A percentile compares a stretch with the other conserved stretches of the same genome.
These are phyloP conservation scores for Nowickia ferox DNA, from an alignment of 2,888 invertebrate species.

Conservation along the genomic window DNA sequence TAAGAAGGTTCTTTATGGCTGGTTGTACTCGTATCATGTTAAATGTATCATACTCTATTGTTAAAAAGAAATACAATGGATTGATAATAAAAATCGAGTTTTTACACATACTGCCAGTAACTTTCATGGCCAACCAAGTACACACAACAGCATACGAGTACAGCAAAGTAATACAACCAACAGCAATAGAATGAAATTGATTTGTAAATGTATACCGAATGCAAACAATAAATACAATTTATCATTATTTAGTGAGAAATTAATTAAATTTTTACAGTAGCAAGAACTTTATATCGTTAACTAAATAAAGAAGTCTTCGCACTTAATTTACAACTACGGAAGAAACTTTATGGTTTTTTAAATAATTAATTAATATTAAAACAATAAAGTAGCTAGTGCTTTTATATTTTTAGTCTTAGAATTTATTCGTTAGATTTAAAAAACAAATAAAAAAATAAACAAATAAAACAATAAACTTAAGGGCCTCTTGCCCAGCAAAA, in stretches of 20 bases:
- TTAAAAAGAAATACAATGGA: too few relatives aligned
- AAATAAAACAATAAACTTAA: too few relatives aligned
- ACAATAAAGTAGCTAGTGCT: too few relatives aligned
- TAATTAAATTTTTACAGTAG: slow-evolving; percentile 25
- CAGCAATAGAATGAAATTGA: neutral
- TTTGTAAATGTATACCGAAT: neutral
- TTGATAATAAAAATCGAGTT: neutral
- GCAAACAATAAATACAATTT: neutral
- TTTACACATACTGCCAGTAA: neutral
- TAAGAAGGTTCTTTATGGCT: neutral
- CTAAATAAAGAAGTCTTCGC: slow-evolving; percentile 21
- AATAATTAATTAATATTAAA: too few relatives aligned
- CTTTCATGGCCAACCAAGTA: neutral
- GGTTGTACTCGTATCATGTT: too few relatives aligned
- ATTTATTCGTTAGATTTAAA: too few relatives aligned
- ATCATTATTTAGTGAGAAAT: slow-evolving; percentile 18
- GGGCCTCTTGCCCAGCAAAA: too few relatives aligned
- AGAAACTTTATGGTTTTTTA: too few relatives aligned
- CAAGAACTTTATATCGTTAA: slow-evolving; percentile 30
- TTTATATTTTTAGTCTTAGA: too few relatives aligned
- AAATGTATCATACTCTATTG: too few relatives aligned
- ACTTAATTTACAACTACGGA: slow-evolving; percentile 5
- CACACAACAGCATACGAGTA: neutral
- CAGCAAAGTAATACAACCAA: too few relatives aligned
- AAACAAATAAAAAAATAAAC: too few relatives aligned